These are phyloP conservation scores for Sterrhoptilus dennistouni DNA, from an alignment of 2,113 vertebrate genomes.

Conservation along the genomic window DNA sequence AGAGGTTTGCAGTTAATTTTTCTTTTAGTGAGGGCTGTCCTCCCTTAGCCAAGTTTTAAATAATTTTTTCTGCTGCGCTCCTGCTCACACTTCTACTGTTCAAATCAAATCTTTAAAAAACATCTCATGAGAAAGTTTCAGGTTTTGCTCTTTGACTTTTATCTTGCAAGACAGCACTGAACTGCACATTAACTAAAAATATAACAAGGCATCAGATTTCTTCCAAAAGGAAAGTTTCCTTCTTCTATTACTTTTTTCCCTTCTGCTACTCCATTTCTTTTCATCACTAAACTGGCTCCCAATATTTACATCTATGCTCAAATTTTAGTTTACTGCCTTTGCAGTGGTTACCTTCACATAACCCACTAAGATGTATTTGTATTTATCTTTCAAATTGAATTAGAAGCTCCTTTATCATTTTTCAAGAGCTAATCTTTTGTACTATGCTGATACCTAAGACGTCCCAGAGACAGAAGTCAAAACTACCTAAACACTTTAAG, in stretches of 20 bases:
- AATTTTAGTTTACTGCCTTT: not conserved
- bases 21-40: not conserved
- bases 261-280: not conserved
- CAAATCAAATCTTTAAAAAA: not conserved
- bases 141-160: not conserved
- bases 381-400: not conserved
- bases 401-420: not conserved
- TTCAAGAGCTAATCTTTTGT: not conserved
- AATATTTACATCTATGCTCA: not conserved
- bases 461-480: not conserved
- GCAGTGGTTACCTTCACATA: not conserved
- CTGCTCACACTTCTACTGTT: not conserved
- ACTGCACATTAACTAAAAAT: not conserved
- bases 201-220: not conserved
- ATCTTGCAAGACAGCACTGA: not conserved
- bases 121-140: not conserved
- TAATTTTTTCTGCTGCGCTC: not conserved
- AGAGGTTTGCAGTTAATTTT: not conserved
- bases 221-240: not conserved
- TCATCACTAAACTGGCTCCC: not conserved
- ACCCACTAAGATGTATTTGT: not conserved
- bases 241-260: not conserved
- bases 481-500: not conserved
- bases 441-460: not conserved
- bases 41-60: not conserved